Evolutionary conservation across 2,888 invertebrate species (phyloP).

Genomic region (Hemaris fuciformis): DNA sequence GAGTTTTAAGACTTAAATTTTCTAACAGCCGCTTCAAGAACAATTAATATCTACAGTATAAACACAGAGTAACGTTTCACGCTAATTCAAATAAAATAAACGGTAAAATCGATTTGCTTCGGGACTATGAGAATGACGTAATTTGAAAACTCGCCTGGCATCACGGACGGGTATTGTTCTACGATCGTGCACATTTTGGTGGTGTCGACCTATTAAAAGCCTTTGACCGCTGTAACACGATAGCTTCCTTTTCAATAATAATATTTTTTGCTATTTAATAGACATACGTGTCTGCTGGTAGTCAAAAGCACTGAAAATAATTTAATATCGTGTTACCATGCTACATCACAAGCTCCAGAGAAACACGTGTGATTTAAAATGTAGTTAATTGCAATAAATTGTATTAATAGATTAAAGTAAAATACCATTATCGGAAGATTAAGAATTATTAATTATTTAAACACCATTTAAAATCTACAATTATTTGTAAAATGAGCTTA

Average conservation of each 20-base stretch:
- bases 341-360: no score
- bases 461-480: no score
- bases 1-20: neutral
- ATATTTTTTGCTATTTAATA: neutral
- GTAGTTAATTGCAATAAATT: no score
- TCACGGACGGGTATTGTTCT: constrained; percentile 44
- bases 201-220: constrained; percentile 42
- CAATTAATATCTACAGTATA: constrained; percentile 11
- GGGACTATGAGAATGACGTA: constrained; percentile 56
- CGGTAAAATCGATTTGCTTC: constrained; percentile 56
- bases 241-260: constrained; percentile 11
- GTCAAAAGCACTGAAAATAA: no score
- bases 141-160: constrained; percentile 34
- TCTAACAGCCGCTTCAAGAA: neutral
- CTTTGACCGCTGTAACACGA: constrained; percentile 23
- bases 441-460: no score
- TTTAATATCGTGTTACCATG: no score
- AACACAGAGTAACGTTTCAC: constrained; percentile 33
- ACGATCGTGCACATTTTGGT: constrained; percentile 30
- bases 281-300: neutral
- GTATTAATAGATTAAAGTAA: no score
- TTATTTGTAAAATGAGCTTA: no score
- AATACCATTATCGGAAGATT: no score
- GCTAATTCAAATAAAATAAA: constrained; percentile 31
- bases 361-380: no score